Percentiles rank a stretch among this genome's conserved stretches.
Conservation (phyloP, 2,888 invertebrate species). For the Brassicogethes aeneus region DNA sequence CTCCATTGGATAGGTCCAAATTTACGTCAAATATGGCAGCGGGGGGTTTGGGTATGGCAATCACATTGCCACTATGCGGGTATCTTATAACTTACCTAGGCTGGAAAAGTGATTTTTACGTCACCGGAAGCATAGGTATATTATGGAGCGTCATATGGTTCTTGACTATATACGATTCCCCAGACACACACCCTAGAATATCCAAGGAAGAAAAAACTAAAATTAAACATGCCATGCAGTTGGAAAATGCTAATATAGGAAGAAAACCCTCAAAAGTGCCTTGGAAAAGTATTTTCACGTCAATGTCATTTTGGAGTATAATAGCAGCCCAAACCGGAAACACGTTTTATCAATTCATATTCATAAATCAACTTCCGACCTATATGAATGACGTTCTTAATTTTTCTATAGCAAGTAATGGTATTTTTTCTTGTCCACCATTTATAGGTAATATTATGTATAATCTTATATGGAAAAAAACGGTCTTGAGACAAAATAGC, state of each 20-base stretch:
- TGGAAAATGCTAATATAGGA: constrained; percentile 19
- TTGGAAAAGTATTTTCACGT: constrained; percentile 58
- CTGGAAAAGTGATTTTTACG: constrained; percentile 83
- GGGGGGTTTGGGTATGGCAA: constrained; percentile 5
- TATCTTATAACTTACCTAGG: constrained; percentile 37
- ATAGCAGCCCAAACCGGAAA: constrained; percentile 57
- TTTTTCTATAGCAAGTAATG: background rate
- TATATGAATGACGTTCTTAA: background rate
- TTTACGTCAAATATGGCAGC: constrained; percentile 7
- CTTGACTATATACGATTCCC: constrained; percentile 66
- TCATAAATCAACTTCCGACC: background rate
- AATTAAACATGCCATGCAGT: background rate
- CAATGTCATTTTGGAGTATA: constrained; percentile 72
- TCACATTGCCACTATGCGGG: constrained; percentile 6
- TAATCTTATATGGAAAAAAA: too few species aligned
- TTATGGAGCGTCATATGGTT: constrained; percentile 76
- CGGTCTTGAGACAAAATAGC: too few species aligned
- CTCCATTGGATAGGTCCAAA: constrained; percentile 4
- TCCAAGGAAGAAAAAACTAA: constrained; percentile 49
- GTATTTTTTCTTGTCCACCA: background rate
- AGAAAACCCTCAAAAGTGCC: constrained; percentile 46
- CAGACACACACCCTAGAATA: constrained; percentile 71
- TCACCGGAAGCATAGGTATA: constrained; percentile 63
- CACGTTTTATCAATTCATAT: background rate
- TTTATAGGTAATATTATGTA: background rate